phyloP scores from a whole-genome alignment of 2,797 vertebrate genomes.

The Eutrigla gurnardus region DNA sequence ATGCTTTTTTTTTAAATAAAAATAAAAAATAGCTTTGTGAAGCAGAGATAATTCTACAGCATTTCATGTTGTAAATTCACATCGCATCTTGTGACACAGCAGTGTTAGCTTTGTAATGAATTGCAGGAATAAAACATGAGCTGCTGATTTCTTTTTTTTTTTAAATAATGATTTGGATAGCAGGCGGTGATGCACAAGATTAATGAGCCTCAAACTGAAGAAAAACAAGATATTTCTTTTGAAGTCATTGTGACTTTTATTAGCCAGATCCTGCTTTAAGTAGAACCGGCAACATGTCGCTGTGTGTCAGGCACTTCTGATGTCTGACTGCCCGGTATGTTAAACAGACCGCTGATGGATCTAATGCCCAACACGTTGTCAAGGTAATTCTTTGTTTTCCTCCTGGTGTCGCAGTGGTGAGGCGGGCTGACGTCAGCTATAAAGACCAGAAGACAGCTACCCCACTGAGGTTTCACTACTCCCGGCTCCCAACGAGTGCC shows the following conservation, averaged over 20 bases:
- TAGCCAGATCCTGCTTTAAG: neutral
- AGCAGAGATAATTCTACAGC: too few relatives aligned
- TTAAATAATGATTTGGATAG: neutral
- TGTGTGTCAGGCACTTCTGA: neutral
- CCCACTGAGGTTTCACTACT: slow-evolving; percentile 41
- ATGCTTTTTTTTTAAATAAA: too few relatives aligned
- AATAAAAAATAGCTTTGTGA: neutral
- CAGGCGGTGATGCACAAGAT: slow-evolving; percentile 15
- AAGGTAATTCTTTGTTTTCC: slow-evolving; percentile 6
- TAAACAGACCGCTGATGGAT: neutral
- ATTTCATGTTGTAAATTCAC: neutral
- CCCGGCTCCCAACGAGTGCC: slow-evolving; percentile 12
- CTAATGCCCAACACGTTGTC: neutral
- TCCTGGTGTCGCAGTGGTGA: neutral
- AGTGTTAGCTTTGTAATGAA: neutral
- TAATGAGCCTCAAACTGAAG: slow-evolving; percentile 6
- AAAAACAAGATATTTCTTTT: neutral
- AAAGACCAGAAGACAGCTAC: slow-evolving; percentile 41
- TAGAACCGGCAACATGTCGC: neutral
- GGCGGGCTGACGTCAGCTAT: neutral
- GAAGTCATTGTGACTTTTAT: neutral
- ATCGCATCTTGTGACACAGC: neutral
- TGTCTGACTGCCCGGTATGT: neutral
- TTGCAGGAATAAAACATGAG: slow-evolving; percentile 16
- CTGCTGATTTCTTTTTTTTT: neutral